Conservation (phyloP, 2,888 invertebrate genomes). For the Trachelus stipa region DNA sequence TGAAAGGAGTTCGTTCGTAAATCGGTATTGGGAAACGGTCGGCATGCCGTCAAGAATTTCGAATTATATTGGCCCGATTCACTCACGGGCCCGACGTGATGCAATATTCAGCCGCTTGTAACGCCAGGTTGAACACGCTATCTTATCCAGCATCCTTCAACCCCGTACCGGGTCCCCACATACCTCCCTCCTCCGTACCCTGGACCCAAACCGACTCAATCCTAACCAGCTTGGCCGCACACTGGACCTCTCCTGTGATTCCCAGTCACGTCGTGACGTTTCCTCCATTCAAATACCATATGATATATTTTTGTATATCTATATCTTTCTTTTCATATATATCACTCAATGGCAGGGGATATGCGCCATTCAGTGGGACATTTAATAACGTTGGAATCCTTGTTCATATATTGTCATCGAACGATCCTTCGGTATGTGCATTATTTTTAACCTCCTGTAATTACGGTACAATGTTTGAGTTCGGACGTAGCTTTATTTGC, state of each 20-base stretch:
- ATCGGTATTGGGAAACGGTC: neutral
- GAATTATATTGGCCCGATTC: neutral
- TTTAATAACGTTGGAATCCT: neutral
- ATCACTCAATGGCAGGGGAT: neutral
- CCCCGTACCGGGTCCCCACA: neutral
- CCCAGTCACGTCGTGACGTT: neutral
- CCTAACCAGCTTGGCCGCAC: neutral
- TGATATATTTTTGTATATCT: neutral
- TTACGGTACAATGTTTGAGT: neutral
- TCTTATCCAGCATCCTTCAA: neutral
- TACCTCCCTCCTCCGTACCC: neutral
- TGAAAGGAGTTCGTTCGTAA: neutral
- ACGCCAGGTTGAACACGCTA: neutral
- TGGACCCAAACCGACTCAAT: neutral
- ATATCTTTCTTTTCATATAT: neutral
- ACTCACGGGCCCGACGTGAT: conserved; percentile 8
- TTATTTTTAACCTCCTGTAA: neutral
- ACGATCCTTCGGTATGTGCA: neutral
- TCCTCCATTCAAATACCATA: neutral
- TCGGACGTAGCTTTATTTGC: neutral
- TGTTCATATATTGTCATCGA: neutral
- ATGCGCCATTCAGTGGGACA: neutral
- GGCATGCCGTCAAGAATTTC: neutral
- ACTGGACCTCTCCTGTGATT: neutral
- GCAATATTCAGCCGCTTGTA: conserved; percentile 6